Conservation (phyloP, 2,113 vertebrate genomes). For the Limnothrissa miodon region DNA sequence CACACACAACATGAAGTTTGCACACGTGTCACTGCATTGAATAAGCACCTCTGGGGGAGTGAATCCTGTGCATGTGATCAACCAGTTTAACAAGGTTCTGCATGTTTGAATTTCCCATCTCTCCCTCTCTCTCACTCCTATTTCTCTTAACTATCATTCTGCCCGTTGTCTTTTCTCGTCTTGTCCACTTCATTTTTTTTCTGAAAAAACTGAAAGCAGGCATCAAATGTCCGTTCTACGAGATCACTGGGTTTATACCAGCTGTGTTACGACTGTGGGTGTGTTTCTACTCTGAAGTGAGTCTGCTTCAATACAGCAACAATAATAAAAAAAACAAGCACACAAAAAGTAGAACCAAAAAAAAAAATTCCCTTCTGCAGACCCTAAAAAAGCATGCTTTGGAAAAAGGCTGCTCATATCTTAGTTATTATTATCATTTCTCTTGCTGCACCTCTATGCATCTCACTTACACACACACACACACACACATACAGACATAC, state of each 20-base stretch:
- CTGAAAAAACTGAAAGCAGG: background rate
- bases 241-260: background rate
- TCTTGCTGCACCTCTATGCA: background rate
- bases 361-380: background rate
- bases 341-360: background rate
- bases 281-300: background rate
- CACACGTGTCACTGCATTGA: background rate
- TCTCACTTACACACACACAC: background rate
- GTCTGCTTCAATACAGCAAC: too few species aligned
- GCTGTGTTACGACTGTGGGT: background rate
- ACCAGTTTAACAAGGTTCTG: background rate
- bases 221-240: background rate
- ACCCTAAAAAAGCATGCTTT: background rate
- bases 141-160: background rate
- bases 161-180: background rate
- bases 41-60: background rate
- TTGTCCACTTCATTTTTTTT: background rate
- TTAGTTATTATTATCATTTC: background rate
- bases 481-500: slow-evolving; percentile 32
- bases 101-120: background rate
- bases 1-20: background rate
- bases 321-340: too few species aligned
- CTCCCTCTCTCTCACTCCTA: background rate
- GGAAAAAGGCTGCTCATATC: background rate
- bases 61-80: background rate